phyloP scores from a whole-genome alignment of 2,113 vertebrate genomes.

The Mus pahari region DNA sequence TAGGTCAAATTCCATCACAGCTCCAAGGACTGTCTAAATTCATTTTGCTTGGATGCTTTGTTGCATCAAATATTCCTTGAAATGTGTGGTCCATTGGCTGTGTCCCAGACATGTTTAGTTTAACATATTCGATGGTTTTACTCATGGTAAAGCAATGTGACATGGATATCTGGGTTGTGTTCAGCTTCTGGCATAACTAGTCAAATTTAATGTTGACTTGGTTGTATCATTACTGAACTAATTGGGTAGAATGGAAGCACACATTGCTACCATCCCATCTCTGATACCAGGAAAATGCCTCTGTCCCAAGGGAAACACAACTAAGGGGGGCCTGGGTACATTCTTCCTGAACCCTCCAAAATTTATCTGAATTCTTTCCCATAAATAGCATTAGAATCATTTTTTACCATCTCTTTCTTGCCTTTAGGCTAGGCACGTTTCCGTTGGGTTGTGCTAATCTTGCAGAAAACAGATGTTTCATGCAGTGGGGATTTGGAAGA shows the following conservation, averaged over 20 bases:
- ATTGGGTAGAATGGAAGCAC: slow-evolving; percentile 23
- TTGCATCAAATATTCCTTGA: slow-evolving; percentile 48
- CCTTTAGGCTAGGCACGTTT: slow-evolving; percentile 63
- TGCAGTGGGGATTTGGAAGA: slow-evolving; percentile 52
- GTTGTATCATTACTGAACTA: background rate
- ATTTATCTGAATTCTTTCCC: slow-evolving; percentile 75
- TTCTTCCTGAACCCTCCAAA: slow-evolving; percentile 47
- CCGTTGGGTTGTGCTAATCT: slow-evolving; percentile 66
- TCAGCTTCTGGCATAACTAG: slow-evolving; percentile 53
- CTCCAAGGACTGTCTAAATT: slow-evolving; percentile 58
- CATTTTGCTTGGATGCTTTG: slow-evolving; percentile 51
- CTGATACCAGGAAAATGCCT: slow-evolving; percentile 29
- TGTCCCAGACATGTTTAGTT: slow-evolving; percentile 37
- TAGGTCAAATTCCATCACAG: slow-evolving; percentile 29
- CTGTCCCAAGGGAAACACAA: slow-evolving; percentile 7
- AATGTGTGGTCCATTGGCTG: slow-evolving; percentile 30
- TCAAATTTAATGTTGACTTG: slow-evolving; percentile 27
- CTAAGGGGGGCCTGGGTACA: background rate
- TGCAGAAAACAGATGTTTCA: slow-evolving; percentile 78
- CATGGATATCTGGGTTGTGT: slow-evolving; percentile 52
- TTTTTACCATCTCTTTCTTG: slow-evolving; percentile 58
- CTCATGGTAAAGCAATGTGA: slow-evolving; percentile 62
- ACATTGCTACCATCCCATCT: background rate
- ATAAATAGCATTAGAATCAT: slow-evolving; percentile 62
- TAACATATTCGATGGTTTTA: slow-evolving; percentile 62